These are phyloP conservation scores for Himalopsyche anomala DNA, from an alignment of 2,888 invertebrate species.

Conservation along the genomic window DNA sequence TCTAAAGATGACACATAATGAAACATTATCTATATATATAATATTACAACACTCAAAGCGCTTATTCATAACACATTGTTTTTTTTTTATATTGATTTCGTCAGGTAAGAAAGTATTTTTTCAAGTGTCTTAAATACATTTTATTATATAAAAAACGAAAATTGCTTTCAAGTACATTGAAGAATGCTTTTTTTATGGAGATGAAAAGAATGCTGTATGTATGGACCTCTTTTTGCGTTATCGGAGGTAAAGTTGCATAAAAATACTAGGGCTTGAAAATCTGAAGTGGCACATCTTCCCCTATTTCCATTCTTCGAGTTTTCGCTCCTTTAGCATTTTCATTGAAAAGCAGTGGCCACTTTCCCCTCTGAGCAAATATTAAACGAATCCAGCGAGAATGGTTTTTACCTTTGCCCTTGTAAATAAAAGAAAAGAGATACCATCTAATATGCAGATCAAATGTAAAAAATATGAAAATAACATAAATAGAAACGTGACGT, in stretches of 20 bases:
- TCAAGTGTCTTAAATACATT: too few species aligned
- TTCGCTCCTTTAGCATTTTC: neutral
- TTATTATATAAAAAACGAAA: too few species aligned
- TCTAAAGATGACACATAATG: too few species aligned
- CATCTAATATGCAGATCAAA: constrained; percentile 37
- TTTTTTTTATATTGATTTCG: too few species aligned
- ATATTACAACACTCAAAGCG: too few species aligned
- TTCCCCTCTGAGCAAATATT: constrained; percentile 55
- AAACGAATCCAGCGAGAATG: constrained; percentile 56
- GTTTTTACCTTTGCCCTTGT: constrained; percentile 52
- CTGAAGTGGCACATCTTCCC: constrained; percentile 52
- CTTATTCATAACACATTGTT: too few species aligned
- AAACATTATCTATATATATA: too few species aligned
- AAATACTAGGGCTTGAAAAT: constrained; percentile 47
- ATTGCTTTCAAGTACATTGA: neutral
- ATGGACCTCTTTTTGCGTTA: constrained; percentile 5
- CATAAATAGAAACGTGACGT: neutral
- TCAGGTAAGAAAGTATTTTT: too few species aligned
- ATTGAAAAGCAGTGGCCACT: constrained; percentile 40
- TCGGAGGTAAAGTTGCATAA: constrained; percentile 41
- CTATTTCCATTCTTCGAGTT: constrained; percentile 45
- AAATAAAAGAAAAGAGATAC: constrained; percentile 41
- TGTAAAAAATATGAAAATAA: constrained; percentile 38
- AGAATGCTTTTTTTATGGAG: constrained; percentile 5
- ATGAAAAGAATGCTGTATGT: constrained; percentile 16